These are phyloP conservation scores for Cladopsammia gracilis DNA, from an alignment of 64 coral and sea anemone genomes.

Conservation along the genomic window DNA sequence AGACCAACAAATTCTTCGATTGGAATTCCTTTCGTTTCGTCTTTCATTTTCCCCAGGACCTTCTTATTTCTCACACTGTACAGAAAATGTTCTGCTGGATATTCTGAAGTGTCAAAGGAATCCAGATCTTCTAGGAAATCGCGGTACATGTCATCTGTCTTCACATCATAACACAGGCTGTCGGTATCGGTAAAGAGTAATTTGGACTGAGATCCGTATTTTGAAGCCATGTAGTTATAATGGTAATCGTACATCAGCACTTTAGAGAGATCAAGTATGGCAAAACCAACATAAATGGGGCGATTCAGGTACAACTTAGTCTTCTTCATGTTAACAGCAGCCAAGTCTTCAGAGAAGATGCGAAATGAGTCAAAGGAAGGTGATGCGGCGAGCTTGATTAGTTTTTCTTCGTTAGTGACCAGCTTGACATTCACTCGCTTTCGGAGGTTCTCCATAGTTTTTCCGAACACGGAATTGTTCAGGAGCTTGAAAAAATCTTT, in stretches of 20 bases:
- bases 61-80: conserved; percentile 53
- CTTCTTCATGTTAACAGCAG: background rate
- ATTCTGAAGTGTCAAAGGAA: conserved; percentile 37
- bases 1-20: conserved; percentile 51
- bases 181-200: conserved; percentile 37
- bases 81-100: background rate
- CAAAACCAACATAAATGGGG: conserved; percentile 7
- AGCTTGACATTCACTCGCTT: conserved; percentile 29
- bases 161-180: background rate
- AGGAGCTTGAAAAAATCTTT: conserved; percentile 30
- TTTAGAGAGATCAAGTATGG: conserved; percentile 39
- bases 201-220: background rate
- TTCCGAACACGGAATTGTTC: conserved; percentile 25
- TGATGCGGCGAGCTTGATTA: background rate
- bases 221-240: conserved; percentile 9
- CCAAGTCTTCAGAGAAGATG: background rate
- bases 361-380: background rate
- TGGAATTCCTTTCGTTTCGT: conserved; percentile 1
- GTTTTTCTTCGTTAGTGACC: background rate
- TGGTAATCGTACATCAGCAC: conserved; percentile 47
- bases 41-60: conserved; percentile 49
- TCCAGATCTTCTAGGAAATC: background rate
- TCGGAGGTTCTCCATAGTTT: conserved; percentile 31
- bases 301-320: background rate
- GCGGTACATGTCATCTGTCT: conserved; percentile 46